phyloP scores from a whole-genome alignment of 2,797 vertebrate genomes.

The Paguma larvata region DNA sequence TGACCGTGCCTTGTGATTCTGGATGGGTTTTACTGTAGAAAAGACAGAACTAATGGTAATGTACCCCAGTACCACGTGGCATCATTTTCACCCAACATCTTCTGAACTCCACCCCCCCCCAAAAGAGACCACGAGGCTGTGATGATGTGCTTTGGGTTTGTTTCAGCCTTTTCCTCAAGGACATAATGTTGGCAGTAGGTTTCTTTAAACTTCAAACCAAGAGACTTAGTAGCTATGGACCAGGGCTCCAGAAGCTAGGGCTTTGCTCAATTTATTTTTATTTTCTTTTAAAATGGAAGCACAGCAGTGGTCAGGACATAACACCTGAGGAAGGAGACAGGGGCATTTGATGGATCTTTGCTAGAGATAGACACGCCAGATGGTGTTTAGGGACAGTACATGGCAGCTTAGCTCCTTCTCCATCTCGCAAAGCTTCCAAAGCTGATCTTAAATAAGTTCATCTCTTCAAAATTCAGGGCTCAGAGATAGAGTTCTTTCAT shows the following conservation, averaged over 20 bases:
- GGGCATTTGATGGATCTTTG: background rate
- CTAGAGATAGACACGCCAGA: background rate
- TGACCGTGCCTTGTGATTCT: background rate
- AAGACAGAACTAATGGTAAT: background rate
- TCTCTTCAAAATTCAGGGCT: background rate
- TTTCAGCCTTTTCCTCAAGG: background rate
- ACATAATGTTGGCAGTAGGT: background rate
- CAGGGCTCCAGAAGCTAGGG: background rate
- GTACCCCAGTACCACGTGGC: background rate
- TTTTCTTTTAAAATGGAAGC: background rate
- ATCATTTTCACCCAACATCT: background rate
- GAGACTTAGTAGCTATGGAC: background rate
- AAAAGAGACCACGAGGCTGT: background rate
- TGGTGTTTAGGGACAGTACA: background rate
- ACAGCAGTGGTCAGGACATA: background rate
- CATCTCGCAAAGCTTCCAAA: background rate
- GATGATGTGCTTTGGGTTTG: background rate
- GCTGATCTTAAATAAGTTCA: background rate
- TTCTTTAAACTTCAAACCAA: slow-evolving; percentile 11
- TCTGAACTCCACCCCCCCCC: background rate
- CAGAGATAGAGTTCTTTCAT: background rate
- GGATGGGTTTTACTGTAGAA: background rate
- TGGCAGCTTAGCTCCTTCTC: background rate
- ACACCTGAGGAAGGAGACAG: background rate
- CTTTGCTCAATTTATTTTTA: background rate